A percentile compares a stretch with the other conserved stretches of the same genome.
These are phyloP conservation scores for Macroglossus sobrinus DNA, from an alignment of 2,113 vertebrate species.

Conservation along the genomic window DNA sequence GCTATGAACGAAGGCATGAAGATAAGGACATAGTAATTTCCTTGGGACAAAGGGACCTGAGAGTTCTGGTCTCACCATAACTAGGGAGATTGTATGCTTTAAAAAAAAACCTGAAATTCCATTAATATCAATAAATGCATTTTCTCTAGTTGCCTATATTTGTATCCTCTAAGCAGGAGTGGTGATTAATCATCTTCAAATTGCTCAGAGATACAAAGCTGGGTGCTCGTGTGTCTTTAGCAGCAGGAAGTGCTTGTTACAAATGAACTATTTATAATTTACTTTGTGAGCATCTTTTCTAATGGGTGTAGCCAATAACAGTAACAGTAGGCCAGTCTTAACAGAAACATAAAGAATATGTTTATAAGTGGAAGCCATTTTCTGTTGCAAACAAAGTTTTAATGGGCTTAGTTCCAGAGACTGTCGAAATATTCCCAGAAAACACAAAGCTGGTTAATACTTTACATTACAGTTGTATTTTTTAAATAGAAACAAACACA, in stretches of 20 bases:
- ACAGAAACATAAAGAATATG: not conserved
- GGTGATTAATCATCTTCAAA: slow-evolving; percentile 58
- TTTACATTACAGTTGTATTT: not conserved
- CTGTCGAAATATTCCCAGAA: not conserved
- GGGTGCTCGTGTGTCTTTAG: not conserved
- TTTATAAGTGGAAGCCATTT: not conserved
- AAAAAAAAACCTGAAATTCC: slow-evolving; percentile 3
- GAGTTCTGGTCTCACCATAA: not conserved
- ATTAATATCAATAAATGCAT: slow-evolving; percentile 62
- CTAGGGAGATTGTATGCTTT: not conserved
- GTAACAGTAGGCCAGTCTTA: not conserved
- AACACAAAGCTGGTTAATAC: not conserved
- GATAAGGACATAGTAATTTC: not conserved
- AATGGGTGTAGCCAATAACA: not conserved
- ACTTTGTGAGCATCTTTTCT: slow-evolving; percentile 29
- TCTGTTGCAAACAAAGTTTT: not conserved
- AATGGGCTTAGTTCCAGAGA: not conserved
- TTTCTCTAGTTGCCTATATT: slow-evolving; percentile 40
- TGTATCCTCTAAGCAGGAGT: slow-evolving; percentile 29
- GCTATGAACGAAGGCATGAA: not conserved
- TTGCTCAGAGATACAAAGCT: slow-evolving; percentile 38
- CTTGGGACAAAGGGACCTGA: not conserved
- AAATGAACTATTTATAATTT: slow-evolving; percentile 47
- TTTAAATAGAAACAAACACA: slow-evolving; percentile 20
- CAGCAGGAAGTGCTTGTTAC: slow-evolving; percentile 28